phyloP scores from a whole-genome alignment of 2,113 vertebrate species.

The Syngnathoides biaculeatus region DNA sequence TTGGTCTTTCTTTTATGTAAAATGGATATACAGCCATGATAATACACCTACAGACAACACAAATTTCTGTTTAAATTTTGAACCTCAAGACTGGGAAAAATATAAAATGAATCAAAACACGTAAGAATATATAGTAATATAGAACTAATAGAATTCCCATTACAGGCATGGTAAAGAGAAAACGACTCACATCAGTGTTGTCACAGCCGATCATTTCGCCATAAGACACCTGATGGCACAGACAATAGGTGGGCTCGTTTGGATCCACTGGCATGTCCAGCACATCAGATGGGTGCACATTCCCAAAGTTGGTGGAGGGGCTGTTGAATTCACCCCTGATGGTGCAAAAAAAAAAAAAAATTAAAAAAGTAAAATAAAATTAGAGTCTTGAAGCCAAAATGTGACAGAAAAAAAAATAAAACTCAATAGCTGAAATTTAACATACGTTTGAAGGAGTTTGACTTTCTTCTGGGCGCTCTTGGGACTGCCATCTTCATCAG shows the following conservation, averaged over 20 bases:
- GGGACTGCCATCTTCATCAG: slow-evolving; percentile 86
- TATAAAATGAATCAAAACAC: too few species aligned
- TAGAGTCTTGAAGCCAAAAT: neutral
- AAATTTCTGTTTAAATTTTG: too few species aligned
- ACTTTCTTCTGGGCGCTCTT: slow-evolving; percentile 91
- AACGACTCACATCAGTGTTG: slow-evolving; percentile 89
- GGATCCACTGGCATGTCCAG: slow-evolving; percentile 98
- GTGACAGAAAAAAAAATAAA: slow-evolving; percentile 7
- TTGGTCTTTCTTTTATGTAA: too few species aligned
- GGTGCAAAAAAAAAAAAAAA: slow-evolving; percentile 29
- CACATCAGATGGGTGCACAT: slow-evolving; percentile 93
- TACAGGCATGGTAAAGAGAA: neutral
- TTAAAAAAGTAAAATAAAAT: slow-evolving; percentile 8
- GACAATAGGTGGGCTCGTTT: slow-evolving; percentile 97
- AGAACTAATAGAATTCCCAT: neutral
- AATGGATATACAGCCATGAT: too few species aligned
- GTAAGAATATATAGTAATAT: neutral
- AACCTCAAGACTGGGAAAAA: too few species aligned
- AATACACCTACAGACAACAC: too few species aligned
- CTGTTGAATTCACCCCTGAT: slow-evolving; percentile 87
- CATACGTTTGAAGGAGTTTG: slow-evolving; percentile 88
- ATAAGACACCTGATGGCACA: slow-evolving; percentile 97
- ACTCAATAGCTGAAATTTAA: neutral
- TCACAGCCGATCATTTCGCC: slow-evolving; percentile 99
- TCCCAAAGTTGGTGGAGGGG: slow-evolving; percentile 83